Evolutionary conservation across 2,797 vertebrate species (phyloP).

Genomic region (Anolis apletophallus): DNA sequence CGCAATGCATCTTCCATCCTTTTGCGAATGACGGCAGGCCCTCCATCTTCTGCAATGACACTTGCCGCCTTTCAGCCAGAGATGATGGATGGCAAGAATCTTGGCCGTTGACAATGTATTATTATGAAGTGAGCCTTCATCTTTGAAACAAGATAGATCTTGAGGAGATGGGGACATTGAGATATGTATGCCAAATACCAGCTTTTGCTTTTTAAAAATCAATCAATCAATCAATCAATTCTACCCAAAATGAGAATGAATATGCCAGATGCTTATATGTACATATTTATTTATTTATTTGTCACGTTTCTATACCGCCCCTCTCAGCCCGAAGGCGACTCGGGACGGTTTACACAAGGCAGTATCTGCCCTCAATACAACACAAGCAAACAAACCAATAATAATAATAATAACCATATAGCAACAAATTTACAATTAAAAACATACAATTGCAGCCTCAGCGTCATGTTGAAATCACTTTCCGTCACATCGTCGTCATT

Average conservation of each 20-base stretch:
- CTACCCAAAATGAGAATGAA: background rate
- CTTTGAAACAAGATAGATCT: conserved; percentile 17
- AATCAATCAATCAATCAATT: background rate
- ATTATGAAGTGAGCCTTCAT: background rate
- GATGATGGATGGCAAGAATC: background rate
- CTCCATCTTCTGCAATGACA: background rate
- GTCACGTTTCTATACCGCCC: no score
- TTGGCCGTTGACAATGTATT: conserved; percentile 16
- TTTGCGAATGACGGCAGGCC: background rate
- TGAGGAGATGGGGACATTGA: background rate
- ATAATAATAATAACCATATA: no score
- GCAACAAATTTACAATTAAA: no score
- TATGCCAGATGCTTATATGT: background rate
- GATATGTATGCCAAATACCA: background rate
- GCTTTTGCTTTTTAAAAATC: background rate
- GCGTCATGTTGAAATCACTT: no score
- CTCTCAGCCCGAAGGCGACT: no score
- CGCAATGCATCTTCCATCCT: conserved; percentile 2
- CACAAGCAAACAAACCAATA: no score
- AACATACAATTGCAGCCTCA: no score
- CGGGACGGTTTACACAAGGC: no score
- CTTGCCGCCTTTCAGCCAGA: conserved; percentile 1
- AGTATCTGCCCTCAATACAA: no score
- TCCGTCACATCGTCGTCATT: no score
- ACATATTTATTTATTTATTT: no score